Base-by-base conservation (phyloP, 2,888 invertebrate species). In the Andrena flavipes region DNA sequence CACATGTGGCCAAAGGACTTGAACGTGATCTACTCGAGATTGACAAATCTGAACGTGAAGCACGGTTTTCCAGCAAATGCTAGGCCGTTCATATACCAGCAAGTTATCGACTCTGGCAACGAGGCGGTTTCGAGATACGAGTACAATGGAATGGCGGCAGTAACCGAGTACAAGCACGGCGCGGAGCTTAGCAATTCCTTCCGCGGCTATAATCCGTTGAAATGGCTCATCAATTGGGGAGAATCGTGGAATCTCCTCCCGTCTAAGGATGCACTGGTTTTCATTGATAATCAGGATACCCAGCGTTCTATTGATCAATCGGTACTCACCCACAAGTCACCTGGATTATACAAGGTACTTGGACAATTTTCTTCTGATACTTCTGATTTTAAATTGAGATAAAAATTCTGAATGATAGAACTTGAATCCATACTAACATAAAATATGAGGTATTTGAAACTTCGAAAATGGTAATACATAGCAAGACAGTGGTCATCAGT, bases 281-380 rank as follows among this genome's bases (percentile, higher is more conserved):
- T 98, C 91, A 96, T 98, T 69, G 98, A 98, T 91, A 99, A 99
- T 94, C 98, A 99, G 91, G 99, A 99, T 93, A 98, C 97, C 91
- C 98, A 98, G 92, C 95, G 98, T 89, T 97, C 96, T 4, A 96
- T 96, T 85, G 96, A 10, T 2, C 13, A 23, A 13, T 20, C 35
- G 95, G 96, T 97, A 62, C 94, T 97, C 5, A 97, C 96, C 2
- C 96, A 97, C 93, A 97, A 97, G 90, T 92, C 94, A 0, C 51
- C 96, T 0, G 96, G 95, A 88, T 94, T 95, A 54, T 97, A 97
- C 94, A 97, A 96, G 94, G 96, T 95, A 88, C 7, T 10, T 54
- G 20, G 0, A 4, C 26, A 56, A 13, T 4, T 23, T 56, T 56
- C 26, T 10, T 10, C 23, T 56, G 20, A 26, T 4, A 20, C n/a